Percentiles rank a stretch among this genome's conserved stretches.
phyloP scores from a whole-genome alignment of 2,797 vertebrate species.

The Acanthurus lineatus region DNA sequence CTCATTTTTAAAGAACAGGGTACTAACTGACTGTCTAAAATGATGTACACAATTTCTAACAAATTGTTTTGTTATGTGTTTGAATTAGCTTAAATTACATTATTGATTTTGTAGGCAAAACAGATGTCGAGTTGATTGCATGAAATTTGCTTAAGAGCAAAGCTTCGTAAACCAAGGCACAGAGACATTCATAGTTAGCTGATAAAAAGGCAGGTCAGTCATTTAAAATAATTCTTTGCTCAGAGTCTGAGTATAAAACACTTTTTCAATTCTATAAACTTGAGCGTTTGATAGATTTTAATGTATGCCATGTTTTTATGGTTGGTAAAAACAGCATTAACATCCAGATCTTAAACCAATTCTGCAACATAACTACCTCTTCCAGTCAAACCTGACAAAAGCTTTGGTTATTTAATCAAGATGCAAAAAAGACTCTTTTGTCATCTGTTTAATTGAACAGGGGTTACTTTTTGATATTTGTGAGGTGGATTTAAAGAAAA shows the following conservation, averaged over 20 bases:
- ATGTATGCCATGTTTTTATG: background rate
- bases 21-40: background rate
- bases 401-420: background rate
- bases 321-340: background rate
- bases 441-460: background rate
- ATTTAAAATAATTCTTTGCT: background rate
- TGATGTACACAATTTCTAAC: background rate
- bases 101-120: constrained; percentile 10
- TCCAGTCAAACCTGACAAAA: background rate
- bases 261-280: background rate
- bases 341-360: background rate
- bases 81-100: background rate
- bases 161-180: background rate
- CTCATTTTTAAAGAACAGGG: constrained; percentile 1
- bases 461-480: too few relatives aligned
- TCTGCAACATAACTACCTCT: background rate
- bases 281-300: background rate
- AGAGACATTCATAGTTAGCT: background rate
- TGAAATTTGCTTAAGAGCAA: background rate
- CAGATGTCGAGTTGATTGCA: background rate
- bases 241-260: background rate
- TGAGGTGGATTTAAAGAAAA: too few relatives aligned
- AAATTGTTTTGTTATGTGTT: background rate
- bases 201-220: background rate
- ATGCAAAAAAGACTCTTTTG: too few relatives aligned